Percentiles rank a stretch among this genome's conserved stretches.
Conservation (phyloP, 2,113 vertebrate genomes). For the Sisor rabdophorus region DNA sequence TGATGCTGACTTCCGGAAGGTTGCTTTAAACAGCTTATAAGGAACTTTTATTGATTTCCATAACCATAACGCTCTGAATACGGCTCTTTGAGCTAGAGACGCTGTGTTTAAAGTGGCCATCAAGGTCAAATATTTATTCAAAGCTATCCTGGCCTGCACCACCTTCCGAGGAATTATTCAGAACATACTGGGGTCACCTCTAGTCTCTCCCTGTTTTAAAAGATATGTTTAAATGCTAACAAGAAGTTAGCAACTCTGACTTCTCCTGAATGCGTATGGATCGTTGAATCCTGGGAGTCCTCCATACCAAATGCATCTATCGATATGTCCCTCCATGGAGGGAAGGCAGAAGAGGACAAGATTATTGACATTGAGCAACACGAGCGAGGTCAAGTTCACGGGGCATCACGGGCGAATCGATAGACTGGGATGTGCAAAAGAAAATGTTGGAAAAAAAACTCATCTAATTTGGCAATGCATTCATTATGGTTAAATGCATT, state of each 20-base stretch:
- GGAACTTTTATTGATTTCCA: background rate
- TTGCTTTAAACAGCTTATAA: background rate
- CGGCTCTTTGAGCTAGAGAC: background rate
- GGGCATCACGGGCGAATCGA: slow-evolving; percentile 51
- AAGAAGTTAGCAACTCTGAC: slow-evolving; percentile 21
- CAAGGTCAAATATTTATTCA: background rate
- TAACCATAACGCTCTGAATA: background rate
- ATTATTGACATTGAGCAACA: slow-evolving; percentile 56
- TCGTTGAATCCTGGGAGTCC: slow-evolving; percentile 41
- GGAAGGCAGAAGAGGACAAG: slow-evolving; percentile 37
- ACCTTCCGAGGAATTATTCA: background rate
- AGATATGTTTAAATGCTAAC: slow-evolving; percentile 2
- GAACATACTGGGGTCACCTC: background rate
- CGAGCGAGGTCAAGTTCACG: slow-evolving; percentile 57
- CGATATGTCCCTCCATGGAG: slow-evolving; percentile 46
- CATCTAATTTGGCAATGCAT: slow-evolving; percentile 61
- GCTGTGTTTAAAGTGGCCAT: background rate
- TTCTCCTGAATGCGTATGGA: slow-evolving; percentile 33
- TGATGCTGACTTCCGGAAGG: background rate
- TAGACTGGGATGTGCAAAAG: slow-evolving; percentile 43
- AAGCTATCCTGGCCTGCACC: background rate
- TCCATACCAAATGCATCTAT: slow-evolving; percentile 46
- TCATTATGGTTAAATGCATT: slow-evolving; percentile 55
- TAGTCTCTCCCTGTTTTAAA: background rate
- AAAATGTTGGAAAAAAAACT: slow-evolving; percentile 51